Percentiles rank a stretch among this genome's conserved stretches.
These are phyloP conservation scores for Desoria tigrina DNA, from an alignment of 2,888 invertebrate species.

Conservation along the genomic window DNA sequence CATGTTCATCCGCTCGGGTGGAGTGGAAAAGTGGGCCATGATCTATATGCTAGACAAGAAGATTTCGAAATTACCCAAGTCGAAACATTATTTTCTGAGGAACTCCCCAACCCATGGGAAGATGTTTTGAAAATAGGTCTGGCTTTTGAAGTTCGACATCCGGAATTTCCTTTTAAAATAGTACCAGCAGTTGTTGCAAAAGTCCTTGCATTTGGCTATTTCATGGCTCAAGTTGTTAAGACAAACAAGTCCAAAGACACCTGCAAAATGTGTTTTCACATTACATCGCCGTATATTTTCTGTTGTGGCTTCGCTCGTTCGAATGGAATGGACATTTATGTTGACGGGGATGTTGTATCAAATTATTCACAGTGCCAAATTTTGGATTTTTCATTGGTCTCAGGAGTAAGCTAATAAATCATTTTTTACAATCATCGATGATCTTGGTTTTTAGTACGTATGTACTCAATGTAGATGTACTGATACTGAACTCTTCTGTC, in stretches of 20 bases:
- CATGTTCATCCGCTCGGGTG: conserved; percentile 37
- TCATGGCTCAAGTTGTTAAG: conserved; percentile 19
- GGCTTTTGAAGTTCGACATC: conserved; percentile 41
- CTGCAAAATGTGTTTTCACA: conserved; percentile 27
- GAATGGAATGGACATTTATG: conserved; percentile 24
- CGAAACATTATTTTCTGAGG: too few species aligned
- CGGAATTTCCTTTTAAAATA: conserved; percentile 26
- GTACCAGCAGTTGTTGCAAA: conserved; percentile 18
- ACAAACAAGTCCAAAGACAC: too few species aligned
- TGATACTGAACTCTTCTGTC: too few species aligned
- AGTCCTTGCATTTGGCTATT: conserved; percentile 32
- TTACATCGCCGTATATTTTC: conserved; percentile 38
- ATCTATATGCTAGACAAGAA: conserved; percentile 10
- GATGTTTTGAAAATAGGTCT: conserved; percentile 9
- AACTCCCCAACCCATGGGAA: conserved; percentile 6
- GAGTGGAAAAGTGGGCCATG: conserved; percentile 33
- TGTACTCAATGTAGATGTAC: too few species aligned
- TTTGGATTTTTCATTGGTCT: too few species aligned
- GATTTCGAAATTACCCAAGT: background rate
- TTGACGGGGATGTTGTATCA: too few species aligned
- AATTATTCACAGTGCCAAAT: too few species aligned
- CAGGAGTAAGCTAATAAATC: too few species aligned
- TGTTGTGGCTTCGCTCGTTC: conserved; percentile 34
- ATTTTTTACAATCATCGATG: too few species aligned
- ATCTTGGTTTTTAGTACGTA: too few species aligned